Evolutionary conservation across 2,113 vertebrate species (phyloP).

Genomic region (Rutilus rutilus): DNA sequence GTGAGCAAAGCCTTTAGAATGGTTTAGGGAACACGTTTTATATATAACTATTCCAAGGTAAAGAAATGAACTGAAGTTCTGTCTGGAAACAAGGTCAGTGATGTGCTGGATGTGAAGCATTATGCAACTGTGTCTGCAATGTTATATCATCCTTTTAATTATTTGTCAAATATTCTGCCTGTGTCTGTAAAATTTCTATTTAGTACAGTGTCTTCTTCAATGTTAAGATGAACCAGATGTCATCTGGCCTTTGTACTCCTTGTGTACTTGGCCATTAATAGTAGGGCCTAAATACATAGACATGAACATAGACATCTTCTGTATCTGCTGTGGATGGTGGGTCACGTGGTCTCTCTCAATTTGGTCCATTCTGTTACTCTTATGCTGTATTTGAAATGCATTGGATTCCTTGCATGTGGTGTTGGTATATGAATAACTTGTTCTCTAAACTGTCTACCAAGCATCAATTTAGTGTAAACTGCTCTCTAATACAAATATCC

Average conservation of each 20-base stretch:
- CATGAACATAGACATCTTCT: background rate
- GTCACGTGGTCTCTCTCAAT: background rate
- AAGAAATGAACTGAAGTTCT: background rate
- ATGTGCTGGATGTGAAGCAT: background rate
- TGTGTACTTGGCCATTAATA: background rate
- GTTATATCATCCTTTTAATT: background rate
- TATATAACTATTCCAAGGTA: background rate
- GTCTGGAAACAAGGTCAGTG: background rate
- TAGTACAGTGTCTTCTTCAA: background rate
- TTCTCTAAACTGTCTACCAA: background rate
- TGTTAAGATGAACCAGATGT: constrained; percentile 6
- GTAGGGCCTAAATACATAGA: background rate
- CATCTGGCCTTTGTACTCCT: background rate
- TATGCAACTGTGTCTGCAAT: background rate
- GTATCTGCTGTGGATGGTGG: background rate
- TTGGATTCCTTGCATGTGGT: background rate
- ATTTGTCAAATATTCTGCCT: background rate
- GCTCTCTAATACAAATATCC: background rate
- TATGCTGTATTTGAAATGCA: background rate
- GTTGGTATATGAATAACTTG: background rate
- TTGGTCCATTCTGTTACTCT: background rate
- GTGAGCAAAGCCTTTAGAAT: background rate
- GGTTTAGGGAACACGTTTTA: background rate
- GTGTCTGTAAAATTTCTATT: background rate
- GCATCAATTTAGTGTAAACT: background rate